Evolutionary conservation across 2,888 invertebrate species (phyloP).

Genomic region (Campopleginae sp.): DNA sequence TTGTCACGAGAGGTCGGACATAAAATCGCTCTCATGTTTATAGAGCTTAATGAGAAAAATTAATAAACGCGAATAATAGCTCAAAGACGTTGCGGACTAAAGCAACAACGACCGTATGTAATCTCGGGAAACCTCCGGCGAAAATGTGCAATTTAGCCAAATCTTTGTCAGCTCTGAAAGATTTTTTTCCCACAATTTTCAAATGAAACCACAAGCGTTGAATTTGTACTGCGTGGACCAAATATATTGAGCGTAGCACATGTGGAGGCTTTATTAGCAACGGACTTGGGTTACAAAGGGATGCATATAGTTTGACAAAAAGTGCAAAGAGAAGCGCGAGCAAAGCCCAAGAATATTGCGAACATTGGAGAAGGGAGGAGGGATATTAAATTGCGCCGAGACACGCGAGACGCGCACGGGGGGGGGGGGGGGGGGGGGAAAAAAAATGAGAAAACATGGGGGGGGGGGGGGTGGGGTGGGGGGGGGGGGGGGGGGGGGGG

Average conservation of each 20-base stretch:
- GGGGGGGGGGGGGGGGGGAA: too few species aligned
- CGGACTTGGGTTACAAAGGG: slow-evolving; percentile 24
- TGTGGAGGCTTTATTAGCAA: slow-evolving; percentile 9
- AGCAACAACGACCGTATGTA: not conserved
- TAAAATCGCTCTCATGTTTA: slow-evolving; percentile 62
- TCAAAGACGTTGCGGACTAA: not conserved
- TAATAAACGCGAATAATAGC: slow-evolving; percentile 4
- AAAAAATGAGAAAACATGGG: too few species aligned
- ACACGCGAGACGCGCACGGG: slow-evolving; percentile 75
- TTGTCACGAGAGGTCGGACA: slow-evolving; percentile 42
- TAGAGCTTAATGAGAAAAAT: slow-evolving; percentile 68
- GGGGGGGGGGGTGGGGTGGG: too few species aligned
- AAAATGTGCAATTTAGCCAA: not conserved
- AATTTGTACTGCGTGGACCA: slow-evolving; percentile 1
- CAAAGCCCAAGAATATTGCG: slow-evolving; percentile 67
- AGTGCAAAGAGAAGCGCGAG: slow-evolving; percentile 45
- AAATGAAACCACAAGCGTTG: not conserved
- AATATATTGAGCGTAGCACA: slow-evolving; percentile 34
- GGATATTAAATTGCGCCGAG: slow-evolving; percentile 77
- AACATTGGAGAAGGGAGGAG: slow-evolving; percentile 67
- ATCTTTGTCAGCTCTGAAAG: not conserved
- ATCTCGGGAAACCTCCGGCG: not conserved
- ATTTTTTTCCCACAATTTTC: not conserved
- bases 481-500: too few species aligned
- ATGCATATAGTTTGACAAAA: slow-evolving; percentile 52